Percentiles rank a stretch among this genome's conserved stretches.
Evolutionary conservation across 2,797 vertebrate genomes (phyloP).

Genomic region (Benthosema pterotum): DNA sequence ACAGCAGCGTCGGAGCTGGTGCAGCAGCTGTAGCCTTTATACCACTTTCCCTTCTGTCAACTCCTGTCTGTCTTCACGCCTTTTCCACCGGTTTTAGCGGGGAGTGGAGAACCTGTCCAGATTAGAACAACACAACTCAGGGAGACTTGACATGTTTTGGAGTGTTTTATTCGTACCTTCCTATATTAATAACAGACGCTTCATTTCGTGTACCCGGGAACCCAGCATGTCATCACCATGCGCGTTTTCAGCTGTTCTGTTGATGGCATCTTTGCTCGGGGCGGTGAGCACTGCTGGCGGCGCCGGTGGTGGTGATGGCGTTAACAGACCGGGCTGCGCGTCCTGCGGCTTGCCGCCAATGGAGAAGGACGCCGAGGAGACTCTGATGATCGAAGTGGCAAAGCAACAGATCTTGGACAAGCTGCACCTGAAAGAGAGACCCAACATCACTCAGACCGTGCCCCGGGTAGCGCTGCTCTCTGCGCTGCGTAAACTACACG

Average conservation of each 20-base stretch:
- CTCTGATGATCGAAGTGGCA: conserved; percentile 85
- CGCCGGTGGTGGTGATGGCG: too few relatives aligned
- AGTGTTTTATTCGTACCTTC: conserved; percentile 16
- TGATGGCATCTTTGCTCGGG: conserved; percentile 63
- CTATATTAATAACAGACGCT: conserved; percentile 24
- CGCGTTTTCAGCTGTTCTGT: conserved; percentile 46
- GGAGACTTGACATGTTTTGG: conserved; percentile 16
- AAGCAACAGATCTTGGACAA: conserved; percentile 92
- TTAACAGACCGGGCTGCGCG: conserved; percentile 69
- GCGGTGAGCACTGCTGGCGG: conserved; percentile 46
- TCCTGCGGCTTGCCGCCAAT: conserved; percentile 79
- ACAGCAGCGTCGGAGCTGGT: conserved; percentile 50
- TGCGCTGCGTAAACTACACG: conserved; percentile 88
- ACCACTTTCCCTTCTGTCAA: conserved; percentile 55
- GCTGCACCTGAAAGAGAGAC: conserved; percentile 88
- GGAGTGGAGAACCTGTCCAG: conserved; percentile 22
- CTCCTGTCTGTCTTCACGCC: conserved; percentile 39
- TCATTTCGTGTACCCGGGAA: conserved; percentile 8
- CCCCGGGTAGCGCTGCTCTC: conserved; percentile 84
- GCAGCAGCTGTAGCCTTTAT: conserved; percentile 30
- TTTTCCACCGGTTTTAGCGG: conserved; percentile 44
- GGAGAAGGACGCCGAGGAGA: conserved; percentile 76
- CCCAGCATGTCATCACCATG: conserved; percentile 32
- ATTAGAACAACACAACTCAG: conserved; percentile 30
- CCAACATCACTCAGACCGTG: conserved; percentile 84